phyloP scores from a whole-genome alignment of 2,113 vertebrate genomes.

The Piprites chloris region DNA sequence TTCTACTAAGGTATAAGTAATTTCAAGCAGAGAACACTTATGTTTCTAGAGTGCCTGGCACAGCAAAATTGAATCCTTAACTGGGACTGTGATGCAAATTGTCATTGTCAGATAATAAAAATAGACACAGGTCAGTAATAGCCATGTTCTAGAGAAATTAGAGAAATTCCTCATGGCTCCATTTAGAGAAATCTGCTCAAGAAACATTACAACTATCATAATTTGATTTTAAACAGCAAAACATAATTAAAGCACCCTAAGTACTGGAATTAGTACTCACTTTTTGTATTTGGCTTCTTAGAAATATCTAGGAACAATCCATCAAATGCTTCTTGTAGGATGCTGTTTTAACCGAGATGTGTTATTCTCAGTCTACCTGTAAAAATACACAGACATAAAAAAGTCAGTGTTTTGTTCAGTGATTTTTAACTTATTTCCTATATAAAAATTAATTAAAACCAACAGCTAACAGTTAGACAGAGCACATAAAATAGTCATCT shows the following conservation, averaged over 20 bases:
- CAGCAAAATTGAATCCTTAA: not conserved
- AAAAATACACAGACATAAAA: conserved; percentile 29
- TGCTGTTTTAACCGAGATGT: conserved; percentile 57
- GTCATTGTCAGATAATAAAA: not conserved
- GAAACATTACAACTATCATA: not conserved
- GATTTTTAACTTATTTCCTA: not conserved
- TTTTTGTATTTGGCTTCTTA: conserved; percentile 61
- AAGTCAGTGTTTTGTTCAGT: not conserved
- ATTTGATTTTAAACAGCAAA: conserved; percentile 3
- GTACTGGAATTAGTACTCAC: conserved; percentile 61
- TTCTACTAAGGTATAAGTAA: not conserved
- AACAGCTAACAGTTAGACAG: not conserved
- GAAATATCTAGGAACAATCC: conserved; percentile 78
- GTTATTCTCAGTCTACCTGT: conserved; percentile 78
- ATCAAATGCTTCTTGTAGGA: conserved; percentile 70
- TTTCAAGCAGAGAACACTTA: not conserved
- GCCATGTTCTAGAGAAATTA: not conserved
- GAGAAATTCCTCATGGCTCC: not conserved
- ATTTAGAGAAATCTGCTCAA: not conserved
- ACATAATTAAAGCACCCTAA: conserved; percentile 12
- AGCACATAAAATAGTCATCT: not conserved
- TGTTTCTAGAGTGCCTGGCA: not conserved
- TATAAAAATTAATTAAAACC: not conserved
- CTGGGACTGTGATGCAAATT: not conserved
- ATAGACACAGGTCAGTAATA: not conserved